These are phyloP conservation scores for Frieseomelitta varia DNA, from an alignment of 1,140 invertebrate genomes.

Conservation along the genomic window DNA sequence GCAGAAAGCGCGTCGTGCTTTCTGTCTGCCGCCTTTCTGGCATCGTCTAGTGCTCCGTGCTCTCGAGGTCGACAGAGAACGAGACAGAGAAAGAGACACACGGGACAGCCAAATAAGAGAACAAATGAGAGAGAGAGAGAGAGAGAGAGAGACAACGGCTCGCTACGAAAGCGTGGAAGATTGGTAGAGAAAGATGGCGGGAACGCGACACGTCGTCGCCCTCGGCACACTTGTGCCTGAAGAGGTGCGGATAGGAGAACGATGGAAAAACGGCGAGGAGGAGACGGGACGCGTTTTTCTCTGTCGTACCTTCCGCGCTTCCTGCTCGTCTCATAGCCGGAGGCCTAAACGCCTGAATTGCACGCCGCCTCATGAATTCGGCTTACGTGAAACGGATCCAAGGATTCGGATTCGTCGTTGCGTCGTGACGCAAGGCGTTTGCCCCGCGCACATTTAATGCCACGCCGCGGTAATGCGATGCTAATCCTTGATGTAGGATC, in stretches of 20 bases:
- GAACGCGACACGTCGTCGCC: slow-evolving; percentile 47
- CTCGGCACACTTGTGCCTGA: slow-evolving; percentile 67
- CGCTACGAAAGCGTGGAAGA: not conserved
- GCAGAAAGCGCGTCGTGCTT: not conserved
- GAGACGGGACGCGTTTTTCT: not conserved
- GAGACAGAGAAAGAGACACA: not conserved
- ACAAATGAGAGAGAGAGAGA: not conserved
- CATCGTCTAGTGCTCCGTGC: not conserved
- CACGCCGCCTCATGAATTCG: slow-evolving; percentile 78
- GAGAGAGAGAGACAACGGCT: not conserved
- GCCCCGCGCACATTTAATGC: slow-evolving; percentile 54
- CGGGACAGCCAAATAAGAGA: not conserved
- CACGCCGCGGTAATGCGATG: slow-evolving; percentile 69
- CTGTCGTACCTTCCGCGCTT: slow-evolving; percentile 9
- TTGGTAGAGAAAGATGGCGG: not conserved
- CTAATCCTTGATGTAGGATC: slow-evolving; percentile 44
- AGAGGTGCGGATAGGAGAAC: slow-evolving; percentile 54
- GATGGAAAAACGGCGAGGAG: slow-evolving; percentile 42
- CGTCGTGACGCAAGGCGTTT: slow-evolving; percentile 5
- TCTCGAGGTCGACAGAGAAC: not conserved
- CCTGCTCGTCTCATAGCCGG: slow-evolving; percentile 69
- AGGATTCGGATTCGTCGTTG: not conserved
- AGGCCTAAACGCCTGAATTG: slow-evolving; percentile 43
- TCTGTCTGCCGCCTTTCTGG: not conserved
- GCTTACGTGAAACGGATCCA: slow-evolving; percentile 82